Evolutionary conservation across 2,888 invertebrate species (phyloP).

Genomic region (Ptilodon capucinus): DNA sequence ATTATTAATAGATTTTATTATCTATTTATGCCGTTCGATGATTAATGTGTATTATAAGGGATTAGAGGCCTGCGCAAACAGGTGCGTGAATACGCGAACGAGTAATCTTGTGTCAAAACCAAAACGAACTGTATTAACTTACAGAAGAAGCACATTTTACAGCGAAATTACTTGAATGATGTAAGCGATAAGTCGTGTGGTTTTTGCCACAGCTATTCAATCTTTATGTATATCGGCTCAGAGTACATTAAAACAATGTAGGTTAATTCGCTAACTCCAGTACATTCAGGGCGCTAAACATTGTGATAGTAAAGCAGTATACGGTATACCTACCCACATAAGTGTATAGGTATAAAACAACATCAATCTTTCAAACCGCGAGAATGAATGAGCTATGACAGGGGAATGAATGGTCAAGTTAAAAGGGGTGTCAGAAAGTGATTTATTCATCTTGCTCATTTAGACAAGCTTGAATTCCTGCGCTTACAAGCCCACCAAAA

Average conservation of each 20-base stretch:
- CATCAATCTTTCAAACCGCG: conserved; percentile 31
- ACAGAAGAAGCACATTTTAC: too few species aligned
- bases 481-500: too few species aligned
- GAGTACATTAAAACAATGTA: too few species aligned
- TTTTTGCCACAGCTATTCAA: too few species aligned
- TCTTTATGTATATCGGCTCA: too few species aligned
- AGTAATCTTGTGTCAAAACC: too few species aligned
- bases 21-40: conserved; percentile 5
- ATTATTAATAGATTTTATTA: conserved; percentile 14
- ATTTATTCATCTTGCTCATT: conserved; percentile 27
- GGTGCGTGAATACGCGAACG: too few species aligned
- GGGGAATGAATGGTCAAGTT: conserved; percentile 36
- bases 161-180: too few species aligned
- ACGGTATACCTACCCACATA: conserved; percentile 1
- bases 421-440: conserved; percentile 34
- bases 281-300: too few species aligned
- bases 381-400: conserved; percentile 42
- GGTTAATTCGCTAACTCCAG: too few species aligned
- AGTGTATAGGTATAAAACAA: conserved; percentile 11
- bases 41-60: conserved; percentile 11
- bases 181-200: too few species aligned
- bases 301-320: conserved; percentile 4
- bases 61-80: conserved; percentile 9
- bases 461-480: conserved; percentile 9
- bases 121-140: too few species aligned